These are phyloP conservation scores for Clunio marinus DNA, from an alignment of 2,888 invertebrate species.

Conservation along the genomic window DNA sequence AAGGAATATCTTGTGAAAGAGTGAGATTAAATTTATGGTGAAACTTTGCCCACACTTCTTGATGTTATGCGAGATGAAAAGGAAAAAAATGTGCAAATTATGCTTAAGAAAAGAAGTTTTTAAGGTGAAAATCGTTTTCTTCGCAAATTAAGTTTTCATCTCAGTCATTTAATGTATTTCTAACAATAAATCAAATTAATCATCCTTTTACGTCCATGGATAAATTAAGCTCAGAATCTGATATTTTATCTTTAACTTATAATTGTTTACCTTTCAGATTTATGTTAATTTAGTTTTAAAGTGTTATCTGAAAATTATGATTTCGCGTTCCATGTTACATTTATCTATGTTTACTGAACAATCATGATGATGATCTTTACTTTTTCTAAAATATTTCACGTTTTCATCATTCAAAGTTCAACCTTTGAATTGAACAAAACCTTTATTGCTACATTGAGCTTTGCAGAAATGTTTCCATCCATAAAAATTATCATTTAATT, in stretches of 20 bases:
- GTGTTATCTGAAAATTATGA: no score
- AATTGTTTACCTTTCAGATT: no score
- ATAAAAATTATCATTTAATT: conserved; percentile 29
- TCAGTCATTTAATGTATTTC: neutral
- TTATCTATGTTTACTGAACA: neutral
- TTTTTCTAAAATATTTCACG: neutral
- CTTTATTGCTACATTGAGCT: neutral
- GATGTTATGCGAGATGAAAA: neutral
- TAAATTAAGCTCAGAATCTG: no score
- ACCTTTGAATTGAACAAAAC: neutral
- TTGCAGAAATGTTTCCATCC: neutral
- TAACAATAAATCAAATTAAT: neutral
- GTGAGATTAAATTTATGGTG: conserved; percentile 22
- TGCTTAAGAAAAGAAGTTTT: neutral
- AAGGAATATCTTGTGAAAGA: neutral
- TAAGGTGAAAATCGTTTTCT: neutral
- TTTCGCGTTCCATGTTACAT: no score
- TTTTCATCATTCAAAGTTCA: neutral
- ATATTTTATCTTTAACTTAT: no score
- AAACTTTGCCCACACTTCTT: neutral
- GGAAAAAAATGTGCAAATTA: neutral
- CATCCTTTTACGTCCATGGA: no score
- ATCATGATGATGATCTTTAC: neutral
- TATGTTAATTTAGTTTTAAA: no score
- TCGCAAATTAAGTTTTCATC: no score